phyloP scores from a whole-genome alignment of 2,113 vertebrate genomes.

The Silurus asotus region DNA sequence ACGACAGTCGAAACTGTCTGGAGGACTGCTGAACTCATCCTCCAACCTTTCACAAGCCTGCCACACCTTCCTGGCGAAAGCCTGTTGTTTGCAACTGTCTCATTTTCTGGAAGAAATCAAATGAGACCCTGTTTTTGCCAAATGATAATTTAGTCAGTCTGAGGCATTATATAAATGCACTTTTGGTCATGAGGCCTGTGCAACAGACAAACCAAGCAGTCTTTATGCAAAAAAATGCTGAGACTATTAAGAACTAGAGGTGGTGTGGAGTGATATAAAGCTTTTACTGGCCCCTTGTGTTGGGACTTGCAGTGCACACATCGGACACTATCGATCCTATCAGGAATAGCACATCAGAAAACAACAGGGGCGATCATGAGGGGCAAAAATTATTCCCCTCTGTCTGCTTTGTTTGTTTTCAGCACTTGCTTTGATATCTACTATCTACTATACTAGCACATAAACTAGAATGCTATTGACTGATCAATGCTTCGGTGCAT shows the following conservation, averaged over 20 bases:
- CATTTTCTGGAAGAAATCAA: background rate
- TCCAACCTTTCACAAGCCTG: conserved; percentile 35
- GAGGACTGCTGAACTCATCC: conserved; percentile 39
- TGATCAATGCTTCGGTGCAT: background rate
- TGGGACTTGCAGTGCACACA: conserved; percentile 30
- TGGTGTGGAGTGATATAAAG: conserved; percentile 26
- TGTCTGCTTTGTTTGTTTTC: conserved; percentile 2
- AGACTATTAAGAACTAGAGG: background rate
- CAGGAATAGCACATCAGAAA: background rate
- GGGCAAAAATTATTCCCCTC: background rate
- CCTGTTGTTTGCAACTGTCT: conserved; percentile 29
- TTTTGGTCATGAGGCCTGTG: background rate
- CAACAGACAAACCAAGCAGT: background rate
- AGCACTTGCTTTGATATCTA: background rate
- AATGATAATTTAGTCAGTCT: conserved; percentile 15
- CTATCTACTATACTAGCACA: conserved; percentile 1
- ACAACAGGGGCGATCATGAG: background rate
- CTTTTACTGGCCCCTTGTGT: conserved; percentile 52
- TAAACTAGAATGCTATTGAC: conserved; percentile 25
- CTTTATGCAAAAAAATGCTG: conserved; percentile 18
- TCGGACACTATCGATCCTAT: background rate
- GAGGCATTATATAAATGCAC: conserved; percentile 22
- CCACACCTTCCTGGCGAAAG: conserved; percentile 40
- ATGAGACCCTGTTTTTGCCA: conserved; percentile 11
- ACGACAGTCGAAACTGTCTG: conserved; percentile 43